Evolutionary conservation across 2,888 invertebrate genomes (phyloP), one percentile per base, ranked within the genome.

Genomic region (Spilarctia lutea): DNA sequence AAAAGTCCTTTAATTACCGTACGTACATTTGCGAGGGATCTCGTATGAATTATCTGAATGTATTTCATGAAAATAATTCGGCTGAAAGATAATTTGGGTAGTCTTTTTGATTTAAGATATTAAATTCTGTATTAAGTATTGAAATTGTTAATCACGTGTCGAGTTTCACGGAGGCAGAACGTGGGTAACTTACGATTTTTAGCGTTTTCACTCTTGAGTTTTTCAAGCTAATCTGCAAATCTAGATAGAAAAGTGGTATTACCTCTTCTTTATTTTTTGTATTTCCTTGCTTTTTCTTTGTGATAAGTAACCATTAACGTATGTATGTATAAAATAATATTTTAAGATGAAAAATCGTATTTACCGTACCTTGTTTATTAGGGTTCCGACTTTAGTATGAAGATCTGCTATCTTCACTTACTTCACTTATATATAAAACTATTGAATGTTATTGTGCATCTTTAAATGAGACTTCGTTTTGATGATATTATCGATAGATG

Each of bases 1-100:
- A 86, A 78, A 83, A 81, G 70, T 79, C 83, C 74, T 80, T 84
- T 84, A 85, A 85, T 85, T 84, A 84, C 83, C 75, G 67, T 56
- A 73, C 60, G 75, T 82, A 75, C 78, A 79, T 85, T 85, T 77
- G 79, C 71, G 70, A 79, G 79, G 77, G 79, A 73, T 74, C 24
- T 48, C 7, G 27, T 75, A 8, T 82, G 76, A 85, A 74, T 78
- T 84, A 84, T 84, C 72, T 75, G 39, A 83, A 80, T 78, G 52
- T 67, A 74, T 74, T 80, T 83, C 66, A 66, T 30, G 70, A 73
- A 75, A 80, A 75, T 78, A 71, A 76, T 83, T 79, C 67, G 20
- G 35, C 27, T 60, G 76, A 35, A 65, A n/a, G 30, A 67, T 45
- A 35, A 73, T 73, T 63, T 68, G 33, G 35, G 35, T 60, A 60